Percentiles rank a stretch among this genome's conserved stretches.
phyloP scores from a whole-genome alignment of 1,140 invertebrate species.

The Nymphalis io region DNA sequence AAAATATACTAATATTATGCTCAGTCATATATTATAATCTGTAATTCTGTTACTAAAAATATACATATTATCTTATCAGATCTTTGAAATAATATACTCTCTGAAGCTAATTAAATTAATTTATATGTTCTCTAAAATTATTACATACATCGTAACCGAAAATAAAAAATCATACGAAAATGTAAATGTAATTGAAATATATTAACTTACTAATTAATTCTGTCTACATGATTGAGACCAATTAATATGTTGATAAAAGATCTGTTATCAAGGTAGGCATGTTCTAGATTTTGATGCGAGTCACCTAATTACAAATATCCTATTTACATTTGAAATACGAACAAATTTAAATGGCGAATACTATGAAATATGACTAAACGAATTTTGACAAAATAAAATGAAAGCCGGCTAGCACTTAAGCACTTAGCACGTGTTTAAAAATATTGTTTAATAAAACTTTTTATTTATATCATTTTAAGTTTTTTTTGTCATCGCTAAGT shows the following conservation, averaged over 20 bases:
- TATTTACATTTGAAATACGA: constrained; percentile 39
- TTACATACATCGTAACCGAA: background rate
- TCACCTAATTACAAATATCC: constrained; percentile 37
- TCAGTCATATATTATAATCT: too few relatives aligned
- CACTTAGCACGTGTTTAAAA: too few relatives aligned
- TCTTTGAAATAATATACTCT: too few relatives aligned
- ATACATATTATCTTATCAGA: too few relatives aligned
- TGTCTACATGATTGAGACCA: constrained; percentile 5
- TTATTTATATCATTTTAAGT: too few relatives aligned
- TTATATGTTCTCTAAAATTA: too few relatives aligned
- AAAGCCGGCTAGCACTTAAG: background rate
- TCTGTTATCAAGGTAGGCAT: constrained; percentile 35
- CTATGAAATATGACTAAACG: background rate
- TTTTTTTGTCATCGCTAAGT: too few relatives aligned
- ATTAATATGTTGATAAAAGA: constrained; percentile 26
- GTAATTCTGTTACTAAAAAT: too few relatives aligned
- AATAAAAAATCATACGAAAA: background rate
- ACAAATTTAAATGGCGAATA: constrained; percentile 25
- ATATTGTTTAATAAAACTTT: too few relatives aligned
- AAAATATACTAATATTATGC: too few relatives aligned
- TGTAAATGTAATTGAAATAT: background rate
- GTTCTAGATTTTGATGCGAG: constrained; percentile 31
- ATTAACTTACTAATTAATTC: constrained; percentile 1
- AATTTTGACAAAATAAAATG: background rate
- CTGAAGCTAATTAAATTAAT: too few relatives aligned